Evolutionary conservation across 2,888 invertebrate species (phyloP).

Genomic region (Orthonychiurus folsomi): DNA sequence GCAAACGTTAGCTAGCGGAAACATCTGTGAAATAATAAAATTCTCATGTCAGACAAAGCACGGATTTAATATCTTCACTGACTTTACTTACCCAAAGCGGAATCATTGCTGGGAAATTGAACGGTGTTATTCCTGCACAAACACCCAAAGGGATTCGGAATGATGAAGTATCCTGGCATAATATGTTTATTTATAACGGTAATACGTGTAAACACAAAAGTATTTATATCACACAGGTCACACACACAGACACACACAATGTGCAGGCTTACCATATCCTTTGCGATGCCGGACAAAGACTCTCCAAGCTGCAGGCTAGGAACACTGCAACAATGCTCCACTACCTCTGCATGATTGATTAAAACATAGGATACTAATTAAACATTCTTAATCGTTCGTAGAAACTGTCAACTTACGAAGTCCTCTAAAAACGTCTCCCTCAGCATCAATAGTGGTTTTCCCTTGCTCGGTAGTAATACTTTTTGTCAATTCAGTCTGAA

Average conservation of each 20-base stretch:
- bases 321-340: conserved; percentile 92
- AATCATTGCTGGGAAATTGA: conserved; percentile 99
- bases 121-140: conserved; percentile 91
- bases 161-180: conserved; percentile 88
- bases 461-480: conserved; percentile 94
- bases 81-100: conserved; percentile 70
- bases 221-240: too few relatives aligned
- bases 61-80: too few relatives aligned
- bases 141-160: conserved; percentile 88
- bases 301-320: conserved; percentile 89
- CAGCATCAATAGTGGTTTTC: conserved; percentile 91
- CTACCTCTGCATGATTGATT: conserved; percentile 61
- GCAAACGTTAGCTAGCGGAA: conserved; percentile 60
- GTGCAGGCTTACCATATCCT: too few relatives aligned
- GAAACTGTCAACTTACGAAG: conserved; percentile 61
- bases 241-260: too few relatives aligned
- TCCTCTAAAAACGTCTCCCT: conserved; percentile 94
- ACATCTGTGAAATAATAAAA: conserved; percentile 47
- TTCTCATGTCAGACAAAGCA: background rate
- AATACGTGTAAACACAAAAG: too few relatives aligned
- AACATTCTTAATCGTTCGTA: background rate
- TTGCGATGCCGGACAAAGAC: conserved; percentile 73
- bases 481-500: conserved; percentile 71
- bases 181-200: too few relatives aligned
- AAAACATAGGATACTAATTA: conserved; percentile 7